Percentiles rank a stretch among this genome's conserved stretches.
phyloP scores from a whole-genome alignment of 2,888 invertebrate genomes.

The Aproaerema taeniolella region DNA sequence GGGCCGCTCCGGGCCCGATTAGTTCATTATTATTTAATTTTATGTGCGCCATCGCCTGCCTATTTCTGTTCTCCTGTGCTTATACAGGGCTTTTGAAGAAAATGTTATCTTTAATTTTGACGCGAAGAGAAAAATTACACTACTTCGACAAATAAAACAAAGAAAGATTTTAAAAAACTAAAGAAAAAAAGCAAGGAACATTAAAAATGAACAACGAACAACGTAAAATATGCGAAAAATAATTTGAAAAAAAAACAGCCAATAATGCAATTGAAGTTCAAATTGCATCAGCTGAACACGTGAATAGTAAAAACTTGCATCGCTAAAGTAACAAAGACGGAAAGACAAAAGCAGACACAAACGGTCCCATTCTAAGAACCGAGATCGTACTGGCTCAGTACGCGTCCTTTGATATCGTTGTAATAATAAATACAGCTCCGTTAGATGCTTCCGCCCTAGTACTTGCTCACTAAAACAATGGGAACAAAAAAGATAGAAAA shows the following conservation, averaged over 20 bases:
- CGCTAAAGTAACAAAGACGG: conserved; percentile 24
- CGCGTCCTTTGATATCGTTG: conserved; percentile 40
- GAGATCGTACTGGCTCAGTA: conserved; percentile 17
- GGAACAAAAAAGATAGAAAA: conserved; percentile 16
- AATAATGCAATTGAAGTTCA: not conserved
- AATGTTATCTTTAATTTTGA: conserved; percentile 5
- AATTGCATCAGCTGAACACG: conserved; percentile 7
- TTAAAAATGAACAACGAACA: not conserved
- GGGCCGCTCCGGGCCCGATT: conserved; percentile 46
- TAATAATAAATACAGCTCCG: conserved; percentile 42
- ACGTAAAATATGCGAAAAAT: not conserved
- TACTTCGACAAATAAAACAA: not conserved
- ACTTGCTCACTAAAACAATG: conserved; percentile 12
- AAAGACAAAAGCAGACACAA: conserved; percentile 28
- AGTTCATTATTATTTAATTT: conserved; percentile 71
- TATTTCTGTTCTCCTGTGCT: conserved; percentile 23
- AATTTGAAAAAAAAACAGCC: not conserved
- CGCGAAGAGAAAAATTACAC: not conserved
- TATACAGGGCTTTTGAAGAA: conserved; percentile 27
- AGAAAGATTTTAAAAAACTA: not conserved
- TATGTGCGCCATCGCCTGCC: conserved; percentile 44
- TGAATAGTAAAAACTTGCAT: conserved; percentile 23
- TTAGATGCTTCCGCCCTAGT: conserved; percentile 27
- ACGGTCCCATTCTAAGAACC: conserved; percentile 30
- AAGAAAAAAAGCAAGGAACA: not conserved